A percentile compares a stretch with the other conserved stretches of the same genome.
phyloP scores from a whole-genome alignment of 2,113 vertebrate genomes.

The Chinchilla lanigera region DNA sequence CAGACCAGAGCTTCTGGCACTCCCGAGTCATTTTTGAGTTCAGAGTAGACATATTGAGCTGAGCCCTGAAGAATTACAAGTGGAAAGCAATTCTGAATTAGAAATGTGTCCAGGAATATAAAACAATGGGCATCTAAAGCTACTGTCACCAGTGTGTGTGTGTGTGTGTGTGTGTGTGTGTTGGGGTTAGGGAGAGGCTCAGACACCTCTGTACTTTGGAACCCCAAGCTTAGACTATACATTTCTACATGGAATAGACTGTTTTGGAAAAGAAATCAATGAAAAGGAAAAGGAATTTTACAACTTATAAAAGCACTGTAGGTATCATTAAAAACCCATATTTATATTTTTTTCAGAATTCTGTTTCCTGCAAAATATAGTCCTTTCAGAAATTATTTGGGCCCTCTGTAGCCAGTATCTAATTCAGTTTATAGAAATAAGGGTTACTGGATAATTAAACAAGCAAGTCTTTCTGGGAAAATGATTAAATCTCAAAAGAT shows the following conservation, averaged over 20 bases:
- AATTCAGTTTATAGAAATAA: conserved; percentile 2
- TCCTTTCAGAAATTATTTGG: conserved; percentile 7
- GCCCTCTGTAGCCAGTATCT: background rate
- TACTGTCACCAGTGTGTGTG: background rate
- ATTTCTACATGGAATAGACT: background rate
- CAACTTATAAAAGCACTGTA: conserved; percentile 32
- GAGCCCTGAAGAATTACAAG: background rate
- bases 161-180: too few species aligned
- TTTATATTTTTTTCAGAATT: conserved; percentile 54
- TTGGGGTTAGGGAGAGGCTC: background rate
- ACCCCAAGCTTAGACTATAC: background rate
- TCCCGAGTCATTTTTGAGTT: background rate
- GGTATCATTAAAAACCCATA: background rate
- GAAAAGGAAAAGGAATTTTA: background rate
- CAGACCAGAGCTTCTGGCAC: background rate
- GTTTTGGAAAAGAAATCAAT: conserved; percentile 19
- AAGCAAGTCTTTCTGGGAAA: background rate
- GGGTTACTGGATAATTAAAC: background rate
- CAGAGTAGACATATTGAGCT: background rate
- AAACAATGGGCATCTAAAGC: background rate
- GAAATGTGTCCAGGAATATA: background rate
- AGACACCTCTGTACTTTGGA: background rate
- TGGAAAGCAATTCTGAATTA: conserved; percentile 31
- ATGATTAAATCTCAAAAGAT: background rate
- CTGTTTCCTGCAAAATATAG: conserved; percentile 1